Evolutionary conservation across 2,888 invertebrate genomes (phyloP).

Genomic region (Tryphoninae sp.): DNA sequence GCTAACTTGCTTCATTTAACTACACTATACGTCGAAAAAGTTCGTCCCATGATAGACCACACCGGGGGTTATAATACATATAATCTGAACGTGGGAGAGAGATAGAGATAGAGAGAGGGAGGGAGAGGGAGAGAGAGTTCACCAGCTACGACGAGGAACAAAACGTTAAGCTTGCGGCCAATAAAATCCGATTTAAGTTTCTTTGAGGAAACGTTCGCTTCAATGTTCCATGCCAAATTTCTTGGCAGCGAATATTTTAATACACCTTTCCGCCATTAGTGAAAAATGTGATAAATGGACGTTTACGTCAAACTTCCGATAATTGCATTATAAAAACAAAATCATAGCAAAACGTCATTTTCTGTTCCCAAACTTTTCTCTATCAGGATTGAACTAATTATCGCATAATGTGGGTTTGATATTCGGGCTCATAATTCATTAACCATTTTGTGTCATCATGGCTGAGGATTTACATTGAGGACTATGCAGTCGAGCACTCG

Average conservation of each 20-base stretch:
- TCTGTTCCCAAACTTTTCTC: slow-evolving; percentile 8
- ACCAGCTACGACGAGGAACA: slow-evolving; percentile 31
- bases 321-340: slow-evolving; percentile 8
- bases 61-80: slow-evolving; percentile 4
- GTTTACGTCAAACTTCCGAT: slow-evolving; percentile 11
- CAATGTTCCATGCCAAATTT: slow-evolving; percentile 45
- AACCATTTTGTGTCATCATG: slow-evolving; percentile 10
- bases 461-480: neutral
- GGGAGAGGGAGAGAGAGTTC: neutral
- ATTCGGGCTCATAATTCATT: slow-evolving; percentile 5
- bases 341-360: slow-evolving; percentile 5
- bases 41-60: slow-evolving; percentile 37
- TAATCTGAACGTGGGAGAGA: slow-evolving; percentile 6
- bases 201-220: slow-evolving; percentile 14
- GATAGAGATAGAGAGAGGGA: slow-evolving; percentile 9
- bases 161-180: slow-evolving; percentile 44
- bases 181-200: slow-evolving; percentile 56
- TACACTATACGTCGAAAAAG: slow-evolving; percentile 51
- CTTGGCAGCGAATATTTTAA: slow-evolving; percentile 43
- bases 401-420: slow-evolving; percentile 17
- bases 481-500: too few species aligned
- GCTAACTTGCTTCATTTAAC: slow-evolving; percentile 54
- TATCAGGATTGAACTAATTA: slow-evolving; percentile 40
- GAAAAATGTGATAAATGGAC: slow-evolving; percentile 16
- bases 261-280: slow-evolving; percentile 9